phyloP scores from a whole-genome alignment of 2,113 vertebrate species.

The Trichechus manatus region DNA sequence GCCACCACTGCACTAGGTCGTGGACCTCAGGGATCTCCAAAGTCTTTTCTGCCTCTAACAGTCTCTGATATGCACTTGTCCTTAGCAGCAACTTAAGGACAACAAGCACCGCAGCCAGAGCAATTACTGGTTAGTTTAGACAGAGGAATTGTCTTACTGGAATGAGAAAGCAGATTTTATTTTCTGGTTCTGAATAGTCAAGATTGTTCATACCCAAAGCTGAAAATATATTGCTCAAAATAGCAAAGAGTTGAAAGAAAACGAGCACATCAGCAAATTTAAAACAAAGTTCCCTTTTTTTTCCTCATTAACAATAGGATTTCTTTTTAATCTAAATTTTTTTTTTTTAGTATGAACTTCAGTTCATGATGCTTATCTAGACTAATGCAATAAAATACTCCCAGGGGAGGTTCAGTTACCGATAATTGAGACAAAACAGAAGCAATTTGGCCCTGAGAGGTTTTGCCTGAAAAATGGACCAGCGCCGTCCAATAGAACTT shows the following conservation, averaged over 20 bases:
- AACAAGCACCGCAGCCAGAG: neutral
- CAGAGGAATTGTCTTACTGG: neutral
- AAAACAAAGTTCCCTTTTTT: conserved; percentile 59
- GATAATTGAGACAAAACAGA: conserved; percentile 38
- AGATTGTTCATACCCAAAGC: conserved; percentile 52
- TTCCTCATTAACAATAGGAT: conserved; percentile 62
- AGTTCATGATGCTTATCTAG: conserved; percentile 29
- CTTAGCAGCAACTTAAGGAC: neutral
- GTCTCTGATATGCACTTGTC: neutral
- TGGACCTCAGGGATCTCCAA: neutral
- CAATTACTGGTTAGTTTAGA: neutral
- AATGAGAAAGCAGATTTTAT: conserved; percentile 61
- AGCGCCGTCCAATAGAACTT: neutral
- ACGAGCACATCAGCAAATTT: conserved; percentile 48
- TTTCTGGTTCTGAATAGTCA: conserved; percentile 40
- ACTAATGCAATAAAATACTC: neutral
- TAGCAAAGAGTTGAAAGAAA: conserved; percentile 55
- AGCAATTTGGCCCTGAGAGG: neutral
- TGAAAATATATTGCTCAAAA: conserved; percentile 59
- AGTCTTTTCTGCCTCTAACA: neutral
- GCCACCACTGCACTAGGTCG: neutral
- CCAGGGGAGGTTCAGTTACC: neutral
- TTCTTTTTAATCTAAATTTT: conserved; percentile 46
- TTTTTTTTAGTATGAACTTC: conserved; percentile 28
- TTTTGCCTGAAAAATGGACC: neutral